Percentiles rank a stretch among this genome's conserved stretches.
phyloP scores from a whole-genome alignment of 2,888 invertebrate genomes.

The Halocaridina rubra region DNA sequence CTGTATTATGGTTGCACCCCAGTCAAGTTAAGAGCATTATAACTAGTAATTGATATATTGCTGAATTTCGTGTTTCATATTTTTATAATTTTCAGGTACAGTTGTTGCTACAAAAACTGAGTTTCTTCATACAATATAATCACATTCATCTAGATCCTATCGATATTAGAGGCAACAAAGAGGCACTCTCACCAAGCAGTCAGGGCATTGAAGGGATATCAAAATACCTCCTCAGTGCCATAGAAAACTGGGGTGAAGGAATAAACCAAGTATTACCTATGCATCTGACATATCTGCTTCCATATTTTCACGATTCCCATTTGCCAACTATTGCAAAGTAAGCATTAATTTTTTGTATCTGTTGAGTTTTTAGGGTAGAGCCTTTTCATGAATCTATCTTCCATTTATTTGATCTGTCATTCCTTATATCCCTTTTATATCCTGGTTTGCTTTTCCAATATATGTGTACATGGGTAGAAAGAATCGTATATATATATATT shows the following conservation, averaged over 20 bases:
- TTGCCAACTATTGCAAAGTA: slow-evolving; percentile 27
- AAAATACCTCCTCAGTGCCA: slow-evolving; percentile 23
- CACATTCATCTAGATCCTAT: not conserved
- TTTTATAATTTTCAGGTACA: slow-evolving; percentile 37
- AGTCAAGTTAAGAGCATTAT: no score
- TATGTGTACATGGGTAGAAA: not conserved
- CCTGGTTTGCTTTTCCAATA: no score
- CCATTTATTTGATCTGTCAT: no score
- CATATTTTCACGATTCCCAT: slow-evolving; percentile 5
- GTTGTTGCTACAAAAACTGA: slow-evolving; percentile 39
- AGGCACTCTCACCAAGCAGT: not conserved
- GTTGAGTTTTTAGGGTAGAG: no score
- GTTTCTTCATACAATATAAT: not conserved
- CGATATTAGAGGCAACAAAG: not conserved
- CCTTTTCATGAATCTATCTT: no score
- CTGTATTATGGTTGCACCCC: no score
- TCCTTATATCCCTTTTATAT: no score
- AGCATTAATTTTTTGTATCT: no score
- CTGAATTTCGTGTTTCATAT: no score
- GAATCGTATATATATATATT: not conserved
- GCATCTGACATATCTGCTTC: slow-evolving; percentile 27
- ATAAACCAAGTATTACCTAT: slow-evolving; percentile 10
- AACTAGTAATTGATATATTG: no score
- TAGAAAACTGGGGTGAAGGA: slow-evolving; percentile 19
- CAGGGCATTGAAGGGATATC: not conserved